phyloP scores from a whole-genome alignment of 2,888 invertebrate species.

The Taphrorychus bicolor region DNA sequence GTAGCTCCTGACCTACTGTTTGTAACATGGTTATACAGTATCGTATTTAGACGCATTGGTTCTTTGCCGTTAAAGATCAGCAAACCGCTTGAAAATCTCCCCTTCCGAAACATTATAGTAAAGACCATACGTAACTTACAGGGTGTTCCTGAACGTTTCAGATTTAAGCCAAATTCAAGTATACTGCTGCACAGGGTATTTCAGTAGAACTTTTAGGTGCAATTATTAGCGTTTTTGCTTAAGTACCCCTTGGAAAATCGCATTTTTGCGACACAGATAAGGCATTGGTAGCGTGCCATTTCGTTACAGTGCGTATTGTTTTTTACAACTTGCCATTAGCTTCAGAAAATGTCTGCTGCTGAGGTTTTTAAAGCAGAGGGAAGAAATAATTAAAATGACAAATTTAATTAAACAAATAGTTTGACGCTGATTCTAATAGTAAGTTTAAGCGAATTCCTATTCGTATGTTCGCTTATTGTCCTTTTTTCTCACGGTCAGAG shows the following conservation, averaged over 20 bases:
- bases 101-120: not conserved
- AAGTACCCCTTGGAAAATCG: not conserved
- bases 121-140: not conserved
- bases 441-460: not conserved
- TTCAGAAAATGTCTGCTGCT: too few relatives aligned
- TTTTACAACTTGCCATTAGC: too few relatives aligned
- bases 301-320: too few relatives aligned
- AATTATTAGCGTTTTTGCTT: not conserved
- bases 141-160: not conserved
- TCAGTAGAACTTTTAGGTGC: not conserved
- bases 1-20: conserved; percentile 4
- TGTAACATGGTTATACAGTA: not conserved
- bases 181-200: not conserved
- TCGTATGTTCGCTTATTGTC: not conserved
- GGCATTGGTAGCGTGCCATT: too few relatives aligned
- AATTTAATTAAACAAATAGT: too few relatives aligned
- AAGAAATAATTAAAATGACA: too few relatives aligned
- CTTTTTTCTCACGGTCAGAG: not conserved
- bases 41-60: not conserved
- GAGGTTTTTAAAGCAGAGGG: too few relatives aligned
- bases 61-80: not conserved
- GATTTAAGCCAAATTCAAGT: not conserved
- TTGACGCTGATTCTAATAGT: not conserved
- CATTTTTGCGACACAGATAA: too few relatives aligned
- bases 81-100: not conserved